Evolutionary conservation across 2,888 invertebrate genomes (phyloP).

Genomic region (Chrysodeixis includens): DNA sequence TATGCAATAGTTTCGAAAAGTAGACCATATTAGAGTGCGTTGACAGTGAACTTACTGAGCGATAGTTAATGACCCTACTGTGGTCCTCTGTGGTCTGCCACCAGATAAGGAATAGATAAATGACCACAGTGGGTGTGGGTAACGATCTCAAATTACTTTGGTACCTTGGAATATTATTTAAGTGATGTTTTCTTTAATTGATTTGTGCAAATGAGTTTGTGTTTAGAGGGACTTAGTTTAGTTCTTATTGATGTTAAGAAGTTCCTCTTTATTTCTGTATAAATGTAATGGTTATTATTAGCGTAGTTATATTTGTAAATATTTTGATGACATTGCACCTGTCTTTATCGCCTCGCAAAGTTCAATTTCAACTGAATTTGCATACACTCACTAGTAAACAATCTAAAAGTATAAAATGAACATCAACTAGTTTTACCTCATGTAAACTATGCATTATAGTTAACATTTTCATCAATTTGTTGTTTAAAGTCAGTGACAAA

Average conservation of each 20-base stretch:
- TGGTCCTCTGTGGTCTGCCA: constrained; percentile 30
- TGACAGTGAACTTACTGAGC: constrained; percentile 59
- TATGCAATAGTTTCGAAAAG: constrained; percentile 19
- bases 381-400: too few relatives aligned
- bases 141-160: constrained; percentile 34
- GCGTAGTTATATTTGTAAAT: too few relatives aligned
- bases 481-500: neutral
- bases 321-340: too few relatives aligned
- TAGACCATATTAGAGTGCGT: constrained; percentile 49
- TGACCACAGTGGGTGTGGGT: constrained; percentile 58
- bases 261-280: neutral
- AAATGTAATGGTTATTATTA: too few relatives aligned
- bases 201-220: neutral
- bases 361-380: too few relatives aligned
- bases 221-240: neutral
- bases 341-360: too few relatives aligned
- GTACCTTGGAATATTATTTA: neutral
- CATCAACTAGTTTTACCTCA: too few relatives aligned
- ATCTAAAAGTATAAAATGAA: too few relatives aligned
- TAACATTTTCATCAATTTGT: neutral
- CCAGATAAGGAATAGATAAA: constrained; percentile 65
- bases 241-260: neutral
- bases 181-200: neutral
- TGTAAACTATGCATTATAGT: too few relatives aligned
- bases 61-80: constrained; percentile 60